Evolutionary conservation across 2,888 invertebrate genomes (phyloP).

Genomic region (Petrolisthes cinctipes): DNA sequence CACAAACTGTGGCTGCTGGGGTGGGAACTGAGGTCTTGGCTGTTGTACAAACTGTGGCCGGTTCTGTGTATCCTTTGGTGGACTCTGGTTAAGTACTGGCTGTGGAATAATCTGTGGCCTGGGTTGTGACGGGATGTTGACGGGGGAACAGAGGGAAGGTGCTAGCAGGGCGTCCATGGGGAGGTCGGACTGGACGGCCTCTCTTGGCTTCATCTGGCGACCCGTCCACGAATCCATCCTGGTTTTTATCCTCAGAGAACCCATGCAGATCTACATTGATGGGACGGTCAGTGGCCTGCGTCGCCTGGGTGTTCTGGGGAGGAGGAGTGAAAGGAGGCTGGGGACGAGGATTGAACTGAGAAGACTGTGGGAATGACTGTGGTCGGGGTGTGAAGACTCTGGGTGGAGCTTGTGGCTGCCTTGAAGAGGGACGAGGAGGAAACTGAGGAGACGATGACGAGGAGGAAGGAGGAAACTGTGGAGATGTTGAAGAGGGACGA

Average conservation of each 20-base stretch:
- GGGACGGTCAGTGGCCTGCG: constrained; percentile 51
- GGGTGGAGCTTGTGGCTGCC: background rate
- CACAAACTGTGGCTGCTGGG: constrained; percentile 15
- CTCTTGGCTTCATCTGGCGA: constrained; percentile 29
- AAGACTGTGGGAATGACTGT: background rate
- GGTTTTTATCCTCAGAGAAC: constrained; percentile 48
- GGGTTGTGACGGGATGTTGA: constrained; percentile 7
- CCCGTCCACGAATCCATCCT: constrained; percentile 54
- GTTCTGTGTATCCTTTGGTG: too few species aligned
- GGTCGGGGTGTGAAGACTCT: constrained; percentile 1
- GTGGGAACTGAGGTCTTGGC: too few species aligned
- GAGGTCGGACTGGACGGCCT: background rate
- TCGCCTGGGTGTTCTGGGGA: background rate
- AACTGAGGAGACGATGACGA: background rate
- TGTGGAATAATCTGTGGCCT: constrained; percentile 21
- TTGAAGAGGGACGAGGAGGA: background rate
- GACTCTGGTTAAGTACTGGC: constrained; percentile 9
- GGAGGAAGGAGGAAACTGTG: background rate
- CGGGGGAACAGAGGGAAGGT: constrained; percentile 7
- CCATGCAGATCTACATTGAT: constrained; percentile 38
- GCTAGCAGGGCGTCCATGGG: constrained; percentile 27
- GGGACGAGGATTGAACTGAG: background rate
- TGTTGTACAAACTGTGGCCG: too few species aligned
- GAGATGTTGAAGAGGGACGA: background rate
- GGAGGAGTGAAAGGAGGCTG: background rate